Percentiles rank a stretch among this genome's conserved stretches.
Evolutionary conservation across 1,140 invertebrate species (phyloP).

Genomic region (Drosophila nigrodunni): DNA sequence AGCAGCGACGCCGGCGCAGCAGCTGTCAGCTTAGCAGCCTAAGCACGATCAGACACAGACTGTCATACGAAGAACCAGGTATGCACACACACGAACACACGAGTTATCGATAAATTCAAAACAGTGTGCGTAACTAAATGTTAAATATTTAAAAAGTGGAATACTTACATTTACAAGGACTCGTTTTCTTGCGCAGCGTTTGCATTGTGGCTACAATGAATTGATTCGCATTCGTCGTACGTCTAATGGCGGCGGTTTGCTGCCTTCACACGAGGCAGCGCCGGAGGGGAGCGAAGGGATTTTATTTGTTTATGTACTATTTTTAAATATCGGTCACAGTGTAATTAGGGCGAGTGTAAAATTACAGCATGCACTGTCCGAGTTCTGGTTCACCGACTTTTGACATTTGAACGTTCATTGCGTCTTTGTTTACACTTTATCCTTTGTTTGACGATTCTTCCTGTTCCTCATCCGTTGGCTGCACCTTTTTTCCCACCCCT

Average conservation of each 20-base stretch:
- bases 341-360: conserved; percentile 25
- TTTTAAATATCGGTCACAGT: conserved; percentile 13
- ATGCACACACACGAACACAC: not conserved
- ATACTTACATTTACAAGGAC: conserved; percentile 94
- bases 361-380: conserved; percentile 25
- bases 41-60: conserved; percentile 32
- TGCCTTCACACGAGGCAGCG: conserved; percentile 31
- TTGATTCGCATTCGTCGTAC: conserved; percentile 75
- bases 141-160: not conserved
- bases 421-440: conserved; percentile 30
- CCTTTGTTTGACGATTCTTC: conserved; percentile 1
- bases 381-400: conserved; percentile 45
- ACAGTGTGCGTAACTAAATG: not conserved
- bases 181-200: conserved; percentile 94
- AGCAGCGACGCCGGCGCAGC: conserved; percentile 70
- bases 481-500: conserved; percentile 13
- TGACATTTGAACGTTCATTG: conserved; percentile 41
- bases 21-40: conserved; percentile 49
- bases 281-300: not conserved
- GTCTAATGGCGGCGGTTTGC: conserved; percentile 67
- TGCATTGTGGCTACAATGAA: conserved; percentile 88
- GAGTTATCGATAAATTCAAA: conserved; percentile 28
- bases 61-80: conserved; percentile 23
- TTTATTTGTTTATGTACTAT: conserved; percentile 9
- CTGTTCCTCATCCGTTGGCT: conserved; percentile 18